These are phyloP conservation scores for Mercenaria mercenaria DNA, from an alignment of 1,140 invertebrate species.

Conservation along the genomic window DNA sequence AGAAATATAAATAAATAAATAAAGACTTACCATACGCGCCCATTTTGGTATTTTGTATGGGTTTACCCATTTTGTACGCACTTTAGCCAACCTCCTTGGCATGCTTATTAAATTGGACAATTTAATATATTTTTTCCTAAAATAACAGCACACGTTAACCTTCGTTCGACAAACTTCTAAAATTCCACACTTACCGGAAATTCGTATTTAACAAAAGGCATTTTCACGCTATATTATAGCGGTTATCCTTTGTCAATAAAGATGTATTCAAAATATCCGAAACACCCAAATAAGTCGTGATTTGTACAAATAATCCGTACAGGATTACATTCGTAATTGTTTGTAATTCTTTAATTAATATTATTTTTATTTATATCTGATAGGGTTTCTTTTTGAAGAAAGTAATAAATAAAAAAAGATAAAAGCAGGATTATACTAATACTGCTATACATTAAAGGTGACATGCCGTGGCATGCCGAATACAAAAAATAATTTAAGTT, in stretches of 20 bases:
- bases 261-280: neutral
- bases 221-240: neutral
- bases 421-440: too few species aligned
- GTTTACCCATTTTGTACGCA: constrained; percentile 7
- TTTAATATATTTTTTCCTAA: too few species aligned
- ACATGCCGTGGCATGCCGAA: too few species aligned
- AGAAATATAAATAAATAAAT: too few species aligned
- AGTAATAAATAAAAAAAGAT: too few species aligned
- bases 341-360: neutral
- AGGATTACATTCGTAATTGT: neutral
- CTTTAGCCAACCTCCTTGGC: neutral
- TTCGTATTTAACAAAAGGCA: neutral
- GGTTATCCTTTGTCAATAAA: neutral
- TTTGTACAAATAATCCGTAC: neutral
- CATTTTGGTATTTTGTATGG: constrained; percentile 37
- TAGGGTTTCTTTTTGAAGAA: too few species aligned
- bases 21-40: neutral
- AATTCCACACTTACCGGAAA: neutral
- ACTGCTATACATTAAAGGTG: too few species aligned
- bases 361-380: neutral
- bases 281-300: neutral
- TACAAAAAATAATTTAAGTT: too few species aligned
- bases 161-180: neutral
- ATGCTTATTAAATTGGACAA: neutral
- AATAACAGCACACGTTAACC: neutral